These are phyloP conservation scores for Lutraria lutraria DNA, from an alignment of 2,888 invertebrate genomes.

Conservation along the genomic window DNA sequence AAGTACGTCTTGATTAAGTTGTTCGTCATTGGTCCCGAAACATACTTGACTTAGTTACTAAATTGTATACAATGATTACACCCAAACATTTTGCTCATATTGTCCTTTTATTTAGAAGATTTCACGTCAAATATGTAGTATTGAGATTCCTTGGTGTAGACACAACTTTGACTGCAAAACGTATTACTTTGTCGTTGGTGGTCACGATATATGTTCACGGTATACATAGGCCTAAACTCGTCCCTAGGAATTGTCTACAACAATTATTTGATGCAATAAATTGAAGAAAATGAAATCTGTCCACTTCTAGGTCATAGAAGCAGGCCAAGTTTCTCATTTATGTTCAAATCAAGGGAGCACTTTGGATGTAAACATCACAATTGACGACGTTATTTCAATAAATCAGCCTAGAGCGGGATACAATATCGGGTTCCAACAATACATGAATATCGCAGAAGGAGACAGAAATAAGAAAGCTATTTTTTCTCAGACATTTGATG, in stretches of 20 bases:
- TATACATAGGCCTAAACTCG: too few relatives aligned
- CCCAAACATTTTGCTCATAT: background rate
- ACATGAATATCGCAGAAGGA: background rate
- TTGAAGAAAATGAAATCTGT: background rate
- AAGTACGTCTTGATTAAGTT: too few relatives aligned
- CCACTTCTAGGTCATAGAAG: background rate
- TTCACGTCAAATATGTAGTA: background rate
- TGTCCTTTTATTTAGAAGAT: background rate
- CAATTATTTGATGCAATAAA: background rate
- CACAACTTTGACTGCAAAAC: background rate
- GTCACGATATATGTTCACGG: background rate
- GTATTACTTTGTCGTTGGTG: background rate
- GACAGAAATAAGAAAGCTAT: background rate
- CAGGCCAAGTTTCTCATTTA: background rate
- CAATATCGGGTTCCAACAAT: background rate
- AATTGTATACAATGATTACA: background rate
- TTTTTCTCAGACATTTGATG: background rate
- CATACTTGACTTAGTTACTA: background rate
- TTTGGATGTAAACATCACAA: conserved; percentile 5
- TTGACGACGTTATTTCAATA: background rate
- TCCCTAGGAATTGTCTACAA: background rate
- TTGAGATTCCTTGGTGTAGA: background rate
- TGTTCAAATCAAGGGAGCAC: background rate
- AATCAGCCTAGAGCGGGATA: conserved; percentile 18
- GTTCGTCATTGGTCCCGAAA: background rate